Percentiles rank a stretch among this genome's conserved stretches.
phyloP scores from a whole-genome alignment of 2,113 vertebrate species.

The Columbina picui region DNA sequence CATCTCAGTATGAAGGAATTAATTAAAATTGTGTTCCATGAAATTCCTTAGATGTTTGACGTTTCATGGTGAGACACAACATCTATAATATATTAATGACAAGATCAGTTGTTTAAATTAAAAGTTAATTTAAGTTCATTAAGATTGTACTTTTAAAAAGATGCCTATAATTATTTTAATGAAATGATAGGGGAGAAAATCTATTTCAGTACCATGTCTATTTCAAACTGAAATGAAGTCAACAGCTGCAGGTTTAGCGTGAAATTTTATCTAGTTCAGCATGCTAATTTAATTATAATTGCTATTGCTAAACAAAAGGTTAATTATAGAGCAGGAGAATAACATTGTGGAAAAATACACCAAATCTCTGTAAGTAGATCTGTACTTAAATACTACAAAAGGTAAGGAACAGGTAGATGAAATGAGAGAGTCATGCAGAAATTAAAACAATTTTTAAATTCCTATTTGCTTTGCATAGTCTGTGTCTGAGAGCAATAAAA shows the following conservation, averaged over 20 bases:
- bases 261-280: conserved; percentile 2
- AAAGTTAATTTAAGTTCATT: neutral
- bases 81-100: neutral
- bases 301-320: conserved; percentile 8
- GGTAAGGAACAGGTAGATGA: neutral
- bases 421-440: neutral
- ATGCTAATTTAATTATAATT: conserved; percentile 29
- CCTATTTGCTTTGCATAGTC: neutral
- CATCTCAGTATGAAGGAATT: neutral
- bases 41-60: neutral
- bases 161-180: neutral
- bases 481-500: neutral
- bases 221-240: neutral
- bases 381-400: neutral
- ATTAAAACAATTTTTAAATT: neutral
- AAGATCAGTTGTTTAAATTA: neutral
- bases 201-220: neutral
- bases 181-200: neutral
- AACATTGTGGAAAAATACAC: conserved; percentile 2
- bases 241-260: conserved; percentile 9
- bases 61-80: neutral
- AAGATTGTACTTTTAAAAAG: neutral
- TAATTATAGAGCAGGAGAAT: conserved; percentile 14
- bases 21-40: neutral
- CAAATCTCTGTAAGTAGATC: neutral